Evolutionary conservation across 37 sponge, comb jelly and placozoan genomes (phyloP).

Genomic region (Halichondria panicea): DNA sequence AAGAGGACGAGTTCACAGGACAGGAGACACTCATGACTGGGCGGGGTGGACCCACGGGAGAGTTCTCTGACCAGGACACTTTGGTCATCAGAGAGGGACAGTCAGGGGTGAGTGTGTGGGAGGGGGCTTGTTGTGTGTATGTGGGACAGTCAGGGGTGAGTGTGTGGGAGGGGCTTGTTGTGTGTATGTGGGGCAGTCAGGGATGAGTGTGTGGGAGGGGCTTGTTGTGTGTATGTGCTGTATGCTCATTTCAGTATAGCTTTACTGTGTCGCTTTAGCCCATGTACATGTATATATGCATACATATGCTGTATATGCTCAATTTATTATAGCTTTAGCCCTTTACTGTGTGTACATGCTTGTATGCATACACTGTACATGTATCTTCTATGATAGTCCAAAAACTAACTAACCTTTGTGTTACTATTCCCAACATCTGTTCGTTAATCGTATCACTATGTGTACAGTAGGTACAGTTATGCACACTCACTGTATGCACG

Average conservation of each 20-base stretch:
- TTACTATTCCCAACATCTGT: too few relatives aligned
- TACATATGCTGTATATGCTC: too few relatives aligned
- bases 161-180: neutral
- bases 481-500: too few relatives aligned
- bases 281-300: too few relatives aligned
- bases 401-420: too few relatives aligned
- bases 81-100: constrained; percentile 41
- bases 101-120: too few relatives aligned
- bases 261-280: too few relatives aligned
- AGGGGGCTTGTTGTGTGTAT: neutral
- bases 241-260: too few relatives aligned
- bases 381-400: neutral
- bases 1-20: constrained; percentile 54
- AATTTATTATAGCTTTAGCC: too few relatives aligned
- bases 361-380: neutral
- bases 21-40: constrained; percentile 51
- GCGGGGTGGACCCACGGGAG: constrained; percentile 20
- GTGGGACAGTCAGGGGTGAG: neutral
- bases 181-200: neutral
- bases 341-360: too few relatives aligned
- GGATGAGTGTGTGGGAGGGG: neutral
- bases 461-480: too few relatives aligned
- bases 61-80: constrained; percentile 55
- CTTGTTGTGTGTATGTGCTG: neutral
- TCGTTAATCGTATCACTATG: too few relatives aligned